Evolutionary conservation across 1,140 invertebrate species (phyloP).

Genomic region (Pachyrhynchus sulphureomaculatus): DNA sequence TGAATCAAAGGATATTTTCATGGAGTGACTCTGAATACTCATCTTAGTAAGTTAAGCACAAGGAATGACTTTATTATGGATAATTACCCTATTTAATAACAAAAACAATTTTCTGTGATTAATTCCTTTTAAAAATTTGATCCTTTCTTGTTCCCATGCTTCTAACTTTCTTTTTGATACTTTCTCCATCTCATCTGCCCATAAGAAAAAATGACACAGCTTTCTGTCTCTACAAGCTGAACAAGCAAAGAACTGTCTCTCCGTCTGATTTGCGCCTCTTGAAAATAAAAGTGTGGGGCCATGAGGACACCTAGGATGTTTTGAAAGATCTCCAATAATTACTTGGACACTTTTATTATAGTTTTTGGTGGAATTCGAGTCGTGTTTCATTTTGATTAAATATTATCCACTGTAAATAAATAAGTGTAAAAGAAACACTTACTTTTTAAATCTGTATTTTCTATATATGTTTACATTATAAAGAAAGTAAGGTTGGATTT

Average conservation of each 20-base stretch:
- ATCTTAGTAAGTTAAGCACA: too few relatives aligned
- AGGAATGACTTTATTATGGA: too few relatives aligned
- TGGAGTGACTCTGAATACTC: too few relatives aligned
- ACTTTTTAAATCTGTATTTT: too few relatives aligned
- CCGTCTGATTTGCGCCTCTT: slow-evolving; percentile 45
- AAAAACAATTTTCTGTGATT: slow-evolving; percentile 58
- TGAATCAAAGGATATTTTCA: too few relatives aligned
- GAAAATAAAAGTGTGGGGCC: slow-evolving; percentile 73
- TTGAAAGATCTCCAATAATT: slow-evolving; percentile 43
- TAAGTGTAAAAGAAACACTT: too few relatives aligned
- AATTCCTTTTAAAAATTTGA: slow-evolving; percentile 53
- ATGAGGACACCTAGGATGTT: slow-evolving; percentile 60
- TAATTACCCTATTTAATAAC: slow-evolving; percentile 53
- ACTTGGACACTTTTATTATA: slow-evolving; percentile 25
- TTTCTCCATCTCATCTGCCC: slow-evolving; percentile 55
- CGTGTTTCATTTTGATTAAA: neutral
- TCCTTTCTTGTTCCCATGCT: slow-evolving; percentile 55
- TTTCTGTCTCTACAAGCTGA: slow-evolving; percentile 76
- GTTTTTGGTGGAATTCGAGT: neutral
- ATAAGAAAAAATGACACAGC: slow-evolving; percentile 67
- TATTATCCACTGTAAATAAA: too few relatives aligned
- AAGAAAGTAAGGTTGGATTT: too few relatives aligned
- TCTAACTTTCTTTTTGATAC: slow-evolving; percentile 53
- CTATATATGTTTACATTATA: too few relatives aligned
- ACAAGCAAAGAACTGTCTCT: slow-evolving; percentile 68